Conservation (phyloP, 1,140 invertebrate genomes). For the Eueides isabella region DNA sequence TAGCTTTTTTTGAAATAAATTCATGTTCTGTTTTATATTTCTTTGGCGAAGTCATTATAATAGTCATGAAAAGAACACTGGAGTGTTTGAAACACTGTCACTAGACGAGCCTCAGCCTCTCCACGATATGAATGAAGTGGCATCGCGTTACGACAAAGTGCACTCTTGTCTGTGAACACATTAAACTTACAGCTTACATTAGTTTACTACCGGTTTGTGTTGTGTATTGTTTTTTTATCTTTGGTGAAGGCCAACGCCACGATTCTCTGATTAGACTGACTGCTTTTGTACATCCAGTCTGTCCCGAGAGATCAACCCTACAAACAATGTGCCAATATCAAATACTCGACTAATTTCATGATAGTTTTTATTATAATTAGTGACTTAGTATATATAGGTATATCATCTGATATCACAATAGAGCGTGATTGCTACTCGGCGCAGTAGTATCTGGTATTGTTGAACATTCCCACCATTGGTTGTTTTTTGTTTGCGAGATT, state of each 20-base stretch:
- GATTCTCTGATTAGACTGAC: no score
- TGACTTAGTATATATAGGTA: no score
- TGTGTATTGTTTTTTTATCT: not conserved
- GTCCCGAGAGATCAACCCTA: no score
- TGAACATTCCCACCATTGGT: constrained; percentile 24
- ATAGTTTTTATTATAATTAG: no score
- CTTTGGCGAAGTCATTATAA: no score
- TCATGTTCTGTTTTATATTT: no score
- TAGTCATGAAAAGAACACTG: not conserved
- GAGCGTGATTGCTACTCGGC: not conserved
- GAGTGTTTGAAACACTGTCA: not conserved
- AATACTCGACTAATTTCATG: no score
- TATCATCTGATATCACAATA: constrained; percentile 14
- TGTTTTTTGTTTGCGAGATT: constrained; percentile 26
- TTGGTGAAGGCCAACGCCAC: no score
- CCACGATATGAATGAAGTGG: not conserved
- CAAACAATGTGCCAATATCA: no score
- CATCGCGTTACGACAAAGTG: not conserved
- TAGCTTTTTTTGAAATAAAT: not conserved
- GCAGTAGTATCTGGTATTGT: constrained; percentile 16
- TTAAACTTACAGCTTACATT: not conserved
- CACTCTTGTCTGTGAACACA: not conserved
- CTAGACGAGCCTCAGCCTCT: not conserved
- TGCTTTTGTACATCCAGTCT: no score
- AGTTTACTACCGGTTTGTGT: not conserved